Evolutionary conservation across 2,888 invertebrate species (phyloP), one percentile per base, ranked within the genome.

Genomic region (Acanthoscelides obtectus): DNA sequence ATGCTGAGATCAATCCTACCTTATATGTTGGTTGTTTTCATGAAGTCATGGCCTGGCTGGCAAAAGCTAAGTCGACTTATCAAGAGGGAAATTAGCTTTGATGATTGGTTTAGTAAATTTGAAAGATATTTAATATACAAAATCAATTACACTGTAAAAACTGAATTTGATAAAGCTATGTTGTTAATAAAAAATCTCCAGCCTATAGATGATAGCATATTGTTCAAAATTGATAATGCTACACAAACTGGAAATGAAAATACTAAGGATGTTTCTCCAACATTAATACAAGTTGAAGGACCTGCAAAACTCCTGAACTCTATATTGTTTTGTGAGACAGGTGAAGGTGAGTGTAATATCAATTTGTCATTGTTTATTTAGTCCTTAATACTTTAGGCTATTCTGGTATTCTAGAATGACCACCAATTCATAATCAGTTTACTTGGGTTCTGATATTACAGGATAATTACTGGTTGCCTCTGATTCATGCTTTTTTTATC

Each of bases 1-100:
- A 75, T 67, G 72, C 17, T 75, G 5, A 72, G 71, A 45, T 71
- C 12, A 21, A 64, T 73, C 63, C 12, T 75, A 22, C 73, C 75
- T 4, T 72, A 71, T 65, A 75, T 75, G 74, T 64, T 75, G 17
- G 71, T 74, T 12, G 73, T 74, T 69, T 75, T 72, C 21, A 74
- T 75, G 69, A 75, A 71, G 65, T 69, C 72, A 3, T 75, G 75
- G 75, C 75, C 75, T 22, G 75, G 74, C 17, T 75, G 75, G 75
- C 74, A 74, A 64, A 73, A 70, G 22, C 69, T 69, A 21, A 70
- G 20, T 3, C 63, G 72, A 27, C 74, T 72, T 67, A 12, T 73
- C 12, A 73, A 71, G 27, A 71, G 73, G 63, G 73, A 73, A 71
- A 74, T 74, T 68, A 70, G 71, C 5, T 73, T 73, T 21, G 74